Evolutionary conservation across 2,113 vertebrate species (phyloP).

Genomic region (Ia io): DNA sequence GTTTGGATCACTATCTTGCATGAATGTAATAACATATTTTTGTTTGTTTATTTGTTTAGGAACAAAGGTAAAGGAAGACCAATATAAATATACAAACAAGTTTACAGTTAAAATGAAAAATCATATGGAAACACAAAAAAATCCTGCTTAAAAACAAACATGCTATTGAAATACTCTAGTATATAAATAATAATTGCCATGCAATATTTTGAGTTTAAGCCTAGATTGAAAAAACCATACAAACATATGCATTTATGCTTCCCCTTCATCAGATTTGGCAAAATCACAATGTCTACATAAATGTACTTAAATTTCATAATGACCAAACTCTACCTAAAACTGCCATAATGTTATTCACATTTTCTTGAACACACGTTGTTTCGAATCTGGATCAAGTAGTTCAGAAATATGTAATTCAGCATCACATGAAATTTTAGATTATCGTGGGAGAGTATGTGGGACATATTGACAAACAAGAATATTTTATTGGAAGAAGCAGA

Average conservation of each 20-base stretch:
- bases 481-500: neutral
- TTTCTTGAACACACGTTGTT: neutral
- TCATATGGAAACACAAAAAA: neutral
- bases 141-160: neutral
- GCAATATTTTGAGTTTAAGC: neutral
- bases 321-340: neutral
- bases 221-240: neutral
- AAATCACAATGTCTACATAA: neutral
- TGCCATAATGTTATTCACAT: neutral
- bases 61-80: neutral
- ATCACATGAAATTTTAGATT: neutral
- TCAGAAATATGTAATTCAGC: neutral
- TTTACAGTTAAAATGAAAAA: neutral
- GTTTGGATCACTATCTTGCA: neutral
- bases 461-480: neutral
- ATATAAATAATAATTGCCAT: neutral
- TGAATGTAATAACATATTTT: neutral
- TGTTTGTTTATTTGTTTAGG: neutral
- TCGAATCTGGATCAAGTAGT: neutral
- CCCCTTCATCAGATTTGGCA: neutral
- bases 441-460: neutral
- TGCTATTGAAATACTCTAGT: neutral
- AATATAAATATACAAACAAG: neutral
- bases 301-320: neutral
- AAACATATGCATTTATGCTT: neutral